Evolutionary conservation across 2,797 vertebrate species (phyloP).

Genomic region (Crenichthys baileyi): DNA sequence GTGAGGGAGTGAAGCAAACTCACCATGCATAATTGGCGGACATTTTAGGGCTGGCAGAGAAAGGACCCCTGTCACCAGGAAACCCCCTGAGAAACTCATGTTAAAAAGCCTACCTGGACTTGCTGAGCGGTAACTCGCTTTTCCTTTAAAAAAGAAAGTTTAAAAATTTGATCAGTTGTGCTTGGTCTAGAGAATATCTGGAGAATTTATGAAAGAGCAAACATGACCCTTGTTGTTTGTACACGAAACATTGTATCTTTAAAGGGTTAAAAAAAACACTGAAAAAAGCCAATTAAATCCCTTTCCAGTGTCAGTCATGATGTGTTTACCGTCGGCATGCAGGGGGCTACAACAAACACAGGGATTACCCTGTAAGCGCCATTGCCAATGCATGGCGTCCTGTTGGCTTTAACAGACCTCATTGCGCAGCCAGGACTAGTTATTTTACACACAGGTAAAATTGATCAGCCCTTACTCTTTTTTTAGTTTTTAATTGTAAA

Average conservation of each 20-base stretch:
- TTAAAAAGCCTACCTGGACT: conserved; percentile 23
- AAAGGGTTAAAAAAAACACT: neutral
- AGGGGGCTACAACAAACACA: conserved; percentile 1
- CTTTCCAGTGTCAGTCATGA: neutral
- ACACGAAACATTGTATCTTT: neutral
- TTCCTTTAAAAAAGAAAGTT: neutral
- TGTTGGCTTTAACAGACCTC: neutral
- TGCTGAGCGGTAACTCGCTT: conserved; percentile 13
- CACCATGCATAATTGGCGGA: conserved; percentile 55
- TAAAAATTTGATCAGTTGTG: neutral
- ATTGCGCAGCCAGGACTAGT: neutral
- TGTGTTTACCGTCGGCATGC: neutral
- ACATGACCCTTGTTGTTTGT: neutral
- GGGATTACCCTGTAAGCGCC: neutral
- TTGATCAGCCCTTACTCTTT: neutral
- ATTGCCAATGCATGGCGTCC: neutral
- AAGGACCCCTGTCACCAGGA: conserved; percentile 55
- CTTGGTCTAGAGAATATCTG: neutral
- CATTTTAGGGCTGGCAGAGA: conserved; percentile 43
- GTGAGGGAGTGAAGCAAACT: conserved; percentile 42
- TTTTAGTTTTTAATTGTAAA: neutral
- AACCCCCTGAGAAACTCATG: conserved; percentile 1
- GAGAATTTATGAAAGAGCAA: neutral
- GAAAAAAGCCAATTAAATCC: conserved; percentile 1
- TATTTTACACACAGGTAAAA: neutral